A percentile compares a stretch with the other conserved stretches of the same genome.
phyloP scores from a whole-genome alignment of 92 coral and sea anemone genomes.

The Parazoanthus swiftii region DNA sequence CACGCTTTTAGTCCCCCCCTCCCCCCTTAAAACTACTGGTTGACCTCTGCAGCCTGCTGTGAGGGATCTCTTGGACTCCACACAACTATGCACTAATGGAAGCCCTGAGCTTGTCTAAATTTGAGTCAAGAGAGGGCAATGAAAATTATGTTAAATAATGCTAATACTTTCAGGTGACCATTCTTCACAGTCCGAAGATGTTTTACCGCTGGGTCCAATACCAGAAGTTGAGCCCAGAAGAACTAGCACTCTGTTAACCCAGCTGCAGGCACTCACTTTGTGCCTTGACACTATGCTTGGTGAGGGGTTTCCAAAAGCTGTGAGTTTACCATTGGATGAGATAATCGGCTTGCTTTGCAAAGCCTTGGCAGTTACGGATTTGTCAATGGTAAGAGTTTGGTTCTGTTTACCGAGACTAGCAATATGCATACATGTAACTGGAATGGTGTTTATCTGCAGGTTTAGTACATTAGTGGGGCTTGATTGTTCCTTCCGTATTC shows the following conservation, averaged over 20 bases:
- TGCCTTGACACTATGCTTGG: slow-evolving; percentile 66
- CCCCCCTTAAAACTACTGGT: too few relatives aligned
- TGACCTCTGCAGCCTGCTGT: too few relatives aligned
- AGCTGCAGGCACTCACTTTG: slow-evolving; percentile 45
- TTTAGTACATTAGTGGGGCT: neutral
- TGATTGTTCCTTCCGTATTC: too few relatives aligned
- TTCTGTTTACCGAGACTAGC: too few relatives aligned
- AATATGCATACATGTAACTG: too few relatives aligned
- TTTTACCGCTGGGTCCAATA: slow-evolving; percentile 52
- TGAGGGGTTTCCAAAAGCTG: slow-evolving; percentile 48
- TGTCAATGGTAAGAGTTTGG: slow-evolving; percentile 63
- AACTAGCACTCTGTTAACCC: slow-evolving; percentile 62
- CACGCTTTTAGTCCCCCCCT: too few relatives aligned
- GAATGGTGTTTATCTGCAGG: neutral
- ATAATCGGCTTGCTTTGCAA: slow-evolving; percentile 53
- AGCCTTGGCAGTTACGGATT: slow-evolving; percentile 54
- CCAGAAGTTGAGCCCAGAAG: slow-evolving; percentile 68
- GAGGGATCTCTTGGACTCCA: neutral
- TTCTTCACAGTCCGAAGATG: slow-evolving; percentile 21
- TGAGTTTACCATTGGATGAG: slow-evolving; percentile 59
- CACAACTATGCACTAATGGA: neutral
- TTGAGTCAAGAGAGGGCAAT: too few relatives aligned
- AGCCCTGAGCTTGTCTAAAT: too few relatives aligned
- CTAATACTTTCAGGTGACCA: neutral
- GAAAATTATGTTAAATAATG: neutral